Base-by-base conservation (phyloP, 2,888 invertebrate genomes). In the Escarpia spicata region DNA sequence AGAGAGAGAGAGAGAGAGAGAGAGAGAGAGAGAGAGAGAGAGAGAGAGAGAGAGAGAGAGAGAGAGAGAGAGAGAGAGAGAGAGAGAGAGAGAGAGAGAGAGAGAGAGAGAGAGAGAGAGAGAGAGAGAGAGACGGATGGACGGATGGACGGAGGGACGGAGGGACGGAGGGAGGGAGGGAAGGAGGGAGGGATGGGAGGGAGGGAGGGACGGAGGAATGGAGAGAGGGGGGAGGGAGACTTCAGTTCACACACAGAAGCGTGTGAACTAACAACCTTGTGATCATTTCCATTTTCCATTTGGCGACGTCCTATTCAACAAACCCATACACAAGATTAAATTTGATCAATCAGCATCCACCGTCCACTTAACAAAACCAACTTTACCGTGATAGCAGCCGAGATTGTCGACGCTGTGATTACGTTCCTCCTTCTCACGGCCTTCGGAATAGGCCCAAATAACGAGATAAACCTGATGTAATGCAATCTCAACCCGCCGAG, bases 11-110 rank as follows among this genome's bases (percentile, higher is more conserved):
- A 91, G 26, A 90, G 91, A 52, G 91, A 90, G 92, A 92, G 45
- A 52, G 1, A 52, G 91, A 58, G 91, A 45, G 31, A 52, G 92
- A 91, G 91, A 52, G 91, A 92, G 91, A 19, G 52, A 45, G 91
- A 90, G 92, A 92, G 45, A 52, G 31, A 92, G 52, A 45, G 45
- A n/a, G 19, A 91, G 45, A 92, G 91, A n/a, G 91, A 92, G 91
- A 52, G 91, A 91, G 91, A 91, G 60, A 91, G 19, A 43, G 91
- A 44, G 60, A 58, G 58, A 52, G 52, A 91, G 91, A 58, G 91
- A 58, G 91, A 91, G 19, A 43, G 15, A 1, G 90, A 58, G 19
- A 43, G 90, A 90, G 26, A n/a, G 45, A 90, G 45, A 90, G 44
- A 43, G 3, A 2, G 90, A n/a, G 90, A 45, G 52, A 43, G 19